Base-by-base conservation (phyloP, 2,888 invertebrate species). In the Hipparchia semele region DNA sequence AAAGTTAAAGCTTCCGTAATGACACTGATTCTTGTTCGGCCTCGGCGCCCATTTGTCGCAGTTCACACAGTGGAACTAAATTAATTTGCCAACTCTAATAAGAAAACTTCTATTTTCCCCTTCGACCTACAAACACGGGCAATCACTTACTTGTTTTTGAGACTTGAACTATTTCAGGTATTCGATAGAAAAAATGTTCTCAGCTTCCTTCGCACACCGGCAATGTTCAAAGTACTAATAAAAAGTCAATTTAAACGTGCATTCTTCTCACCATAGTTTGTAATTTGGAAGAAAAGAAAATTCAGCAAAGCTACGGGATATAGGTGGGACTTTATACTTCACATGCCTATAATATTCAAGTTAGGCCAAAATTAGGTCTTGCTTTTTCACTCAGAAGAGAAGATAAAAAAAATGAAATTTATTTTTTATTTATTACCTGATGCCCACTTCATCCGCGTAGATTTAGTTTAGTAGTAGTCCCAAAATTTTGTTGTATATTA, bases 41-140 rank as follows among this genome's bases (percentile, higher is more conserved):
- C 23, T 23, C 72, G 75, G 64, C 67, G 74, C 70, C 56, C 62
- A 66, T 45, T 45, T 69, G 70, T 74, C 77, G 73, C 77, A 77
- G 75, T 76, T 80, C 77, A 79, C 81, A 82, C 79, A 78, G 80
- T 77, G 77, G 80, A 82, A 79, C 83, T 86, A 88, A 90, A 88
- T 86, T 87, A 88, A 90, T 88, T 90, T 89, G 82, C 88, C 79
- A 82, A 78, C 82, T 84, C 82, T 90, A 89, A 89, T 87, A 87
- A 88, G 90, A 89, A 90, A 90, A 90, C 82, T 89, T 86, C 81
- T 80, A 86, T 86, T 89, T 86, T 80, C 81, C 76, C 78, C 75
- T 74, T 80, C 77, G 78, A 74, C 78, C 76, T 75, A 80, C 82
- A 84, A 86, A 75, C 71, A 73, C 46, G 12, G 71, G 71, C 69